These are phyloP conservation scores for Malthinus flaveolus DNA, from an alignment of 2,888 invertebrate species.

Conservation along the genomic window DNA sequence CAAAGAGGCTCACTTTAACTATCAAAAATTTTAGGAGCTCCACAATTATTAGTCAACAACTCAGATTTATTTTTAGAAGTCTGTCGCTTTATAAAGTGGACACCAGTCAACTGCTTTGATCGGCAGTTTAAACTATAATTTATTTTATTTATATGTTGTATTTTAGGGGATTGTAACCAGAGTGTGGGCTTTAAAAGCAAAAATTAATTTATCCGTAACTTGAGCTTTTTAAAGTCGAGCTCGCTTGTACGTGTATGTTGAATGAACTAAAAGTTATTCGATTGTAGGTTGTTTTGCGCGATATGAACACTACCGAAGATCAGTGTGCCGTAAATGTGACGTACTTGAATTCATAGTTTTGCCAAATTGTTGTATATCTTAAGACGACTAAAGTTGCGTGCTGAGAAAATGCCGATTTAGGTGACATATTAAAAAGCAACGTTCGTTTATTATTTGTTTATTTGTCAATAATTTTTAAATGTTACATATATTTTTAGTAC, in stretches of 20 bases:
- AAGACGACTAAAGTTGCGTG: no score
- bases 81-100: conserved; percentile 8
- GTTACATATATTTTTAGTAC: conserved; percentile 10
- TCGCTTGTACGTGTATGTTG: not conserved
- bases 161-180: not conserved
- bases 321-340: no score
- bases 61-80: conserved; percentile 11
- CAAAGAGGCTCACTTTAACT: conserved; percentile 24
- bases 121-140: conserved; percentile 27
- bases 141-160: conserved; percentile 23
- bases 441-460: not conserved
- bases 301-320: not conserved
- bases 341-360: no score
- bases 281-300: not conserved
- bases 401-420: no score
- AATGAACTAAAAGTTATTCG: not conserved
- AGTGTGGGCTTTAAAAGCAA: not conserved
- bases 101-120: conserved; percentile 24
- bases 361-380: no score
- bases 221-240: not conserved
- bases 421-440: no score
- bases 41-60: conserved; percentile 17
- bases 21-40: conserved; percentile 19
- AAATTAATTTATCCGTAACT: no score
- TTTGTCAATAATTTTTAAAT: conserved; percentile 5